phyloP scores from a whole-genome alignment of 2,113 vertebrate species.

The Nerophis lumbriciformis region DNA sequence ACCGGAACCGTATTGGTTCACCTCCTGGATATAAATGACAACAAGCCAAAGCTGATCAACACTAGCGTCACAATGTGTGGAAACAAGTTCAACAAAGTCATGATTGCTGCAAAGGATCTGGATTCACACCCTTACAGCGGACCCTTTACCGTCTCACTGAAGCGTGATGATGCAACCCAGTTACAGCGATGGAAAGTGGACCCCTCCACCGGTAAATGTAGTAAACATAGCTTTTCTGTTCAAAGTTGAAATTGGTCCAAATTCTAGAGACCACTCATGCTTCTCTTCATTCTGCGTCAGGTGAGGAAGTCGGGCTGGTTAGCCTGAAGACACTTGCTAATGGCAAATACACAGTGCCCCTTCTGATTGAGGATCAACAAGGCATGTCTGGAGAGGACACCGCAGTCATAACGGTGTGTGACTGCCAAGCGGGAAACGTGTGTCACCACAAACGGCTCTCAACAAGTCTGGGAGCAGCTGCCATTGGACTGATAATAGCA shows the following conservation, averaged over 20 bases:
- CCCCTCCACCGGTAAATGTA: conserved; percentile 49
- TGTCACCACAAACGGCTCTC: conserved; percentile 26
- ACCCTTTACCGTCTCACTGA: conserved; percentile 72
- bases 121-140: conserved; percentile 60
- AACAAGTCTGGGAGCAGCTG: conserved; percentile 31
- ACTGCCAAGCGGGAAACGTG: conserved; percentile 39
- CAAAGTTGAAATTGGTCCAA: background rate
- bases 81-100: conserved; percentile 33
- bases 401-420: conserved; percentile 63
- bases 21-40: conserved; percentile 73
- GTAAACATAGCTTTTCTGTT: conserved; percentile 28
- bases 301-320: conserved; percentile 53
- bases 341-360: conserved; percentile 66
- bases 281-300: conserved; percentile 16
- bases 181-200: conserved; percentile 67
- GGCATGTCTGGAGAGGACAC: conserved; percentile 31
- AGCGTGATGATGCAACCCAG: conserved; percentile 15
- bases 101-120: conserved; percentile 44
- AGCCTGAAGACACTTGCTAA: conserved; percentile 54
- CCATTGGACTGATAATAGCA: conserved; percentile 49
- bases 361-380: conserved; percentile 73
- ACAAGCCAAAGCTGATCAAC: conserved; percentile 51
- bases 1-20: conserved; percentile 68
- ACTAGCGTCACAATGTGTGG: conserved; percentile 56
- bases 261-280: background rate